These are phyloP conservation scores for Malacosoma neustria DNA, from an alignment of 2,888 invertebrate genomes.

Conservation along the genomic window DNA sequence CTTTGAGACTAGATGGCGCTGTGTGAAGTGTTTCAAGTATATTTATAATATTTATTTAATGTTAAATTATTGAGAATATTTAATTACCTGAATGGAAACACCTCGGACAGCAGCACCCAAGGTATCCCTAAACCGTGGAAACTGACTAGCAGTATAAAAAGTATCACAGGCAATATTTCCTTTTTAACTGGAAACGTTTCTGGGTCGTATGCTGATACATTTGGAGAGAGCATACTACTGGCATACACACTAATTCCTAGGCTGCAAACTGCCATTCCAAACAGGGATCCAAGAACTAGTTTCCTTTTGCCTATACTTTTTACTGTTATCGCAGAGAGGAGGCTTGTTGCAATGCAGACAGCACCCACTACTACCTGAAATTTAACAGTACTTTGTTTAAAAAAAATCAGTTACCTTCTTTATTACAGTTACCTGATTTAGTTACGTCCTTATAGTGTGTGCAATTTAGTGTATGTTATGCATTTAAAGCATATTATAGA, in stretches of 20 bases:
- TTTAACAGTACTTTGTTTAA: too few species aligned
- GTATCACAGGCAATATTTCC: constrained; percentile 46
- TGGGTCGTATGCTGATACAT: constrained; percentile 51
- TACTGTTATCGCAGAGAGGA: constrained; percentile 47
- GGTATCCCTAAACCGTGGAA: constrained; percentile 61
- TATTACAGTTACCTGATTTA: too few species aligned
- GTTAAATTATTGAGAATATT: too few species aligned
- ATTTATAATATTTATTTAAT: too few species aligned
- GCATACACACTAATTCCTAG: constrained; percentile 48
- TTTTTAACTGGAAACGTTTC: constrained; percentile 50
- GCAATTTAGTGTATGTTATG: too few species aligned
- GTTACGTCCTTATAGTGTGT: too few species aligned
- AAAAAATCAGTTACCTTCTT: too few species aligned
- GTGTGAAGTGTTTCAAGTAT: too few species aligned
- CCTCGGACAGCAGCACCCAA: constrained; percentile 74
- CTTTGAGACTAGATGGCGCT: too few species aligned
- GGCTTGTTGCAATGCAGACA: constrained; percentile 42
- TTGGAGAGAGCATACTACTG: constrained; percentile 21
- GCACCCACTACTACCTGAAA: constrained; percentile 53
- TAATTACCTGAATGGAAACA: constrained; percentile 72
- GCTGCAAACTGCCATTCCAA: constrained; percentile 40
- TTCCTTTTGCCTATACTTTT: constrained; percentile 55
- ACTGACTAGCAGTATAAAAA: constrained; percentile 51
- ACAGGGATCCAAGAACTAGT: constrained; percentile 41
- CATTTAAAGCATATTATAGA: too few species aligned